Evolutionary conservation across 2,888 invertebrate species (phyloP).

Genomic region (Sminthurinus aureus): DNA sequence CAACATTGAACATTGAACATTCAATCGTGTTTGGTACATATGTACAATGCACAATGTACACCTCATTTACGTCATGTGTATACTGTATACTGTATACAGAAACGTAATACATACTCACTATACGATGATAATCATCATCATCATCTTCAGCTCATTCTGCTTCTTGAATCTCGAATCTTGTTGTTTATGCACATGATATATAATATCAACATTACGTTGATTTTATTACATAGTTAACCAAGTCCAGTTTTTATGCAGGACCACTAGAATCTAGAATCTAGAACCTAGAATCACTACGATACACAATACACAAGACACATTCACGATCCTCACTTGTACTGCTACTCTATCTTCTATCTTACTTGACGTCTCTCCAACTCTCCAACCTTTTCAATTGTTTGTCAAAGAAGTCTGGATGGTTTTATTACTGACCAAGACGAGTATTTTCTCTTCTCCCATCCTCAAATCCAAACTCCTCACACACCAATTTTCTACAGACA

Average conservation of each 20-base stretch:
- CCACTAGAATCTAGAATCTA: not conserved
- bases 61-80: constrained; percentile 34
- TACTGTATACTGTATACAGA: not conserved
- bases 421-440: too few species aligned
- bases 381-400: not conserved
- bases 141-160: not conserved
- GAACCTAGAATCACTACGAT: not conserved
- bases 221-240: constrained; percentile 13
- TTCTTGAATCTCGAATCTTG: not conserved
- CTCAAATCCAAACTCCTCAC: too few species aligned
- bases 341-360: not conserved
- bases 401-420: too few species aligned
- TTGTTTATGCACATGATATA: not conserved
- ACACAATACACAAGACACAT: not conserved
- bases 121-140: not conserved
- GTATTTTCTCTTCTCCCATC: too few species aligned
- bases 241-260: constrained; percentile 15
- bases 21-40: constrained; percentile 36
- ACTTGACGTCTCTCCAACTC: not conserved
- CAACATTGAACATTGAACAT: constrained; percentile 44
- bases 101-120: not conserved
- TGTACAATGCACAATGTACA: constrained; percentile 20
- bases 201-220: not conserved
- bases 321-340: not conserved
- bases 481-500: too few species aligned